These are phyloP conservation scores for Narcine bancroftii DNA, from an alignment of 2,113 vertebrate species.

Conservation along the genomic window DNA sequence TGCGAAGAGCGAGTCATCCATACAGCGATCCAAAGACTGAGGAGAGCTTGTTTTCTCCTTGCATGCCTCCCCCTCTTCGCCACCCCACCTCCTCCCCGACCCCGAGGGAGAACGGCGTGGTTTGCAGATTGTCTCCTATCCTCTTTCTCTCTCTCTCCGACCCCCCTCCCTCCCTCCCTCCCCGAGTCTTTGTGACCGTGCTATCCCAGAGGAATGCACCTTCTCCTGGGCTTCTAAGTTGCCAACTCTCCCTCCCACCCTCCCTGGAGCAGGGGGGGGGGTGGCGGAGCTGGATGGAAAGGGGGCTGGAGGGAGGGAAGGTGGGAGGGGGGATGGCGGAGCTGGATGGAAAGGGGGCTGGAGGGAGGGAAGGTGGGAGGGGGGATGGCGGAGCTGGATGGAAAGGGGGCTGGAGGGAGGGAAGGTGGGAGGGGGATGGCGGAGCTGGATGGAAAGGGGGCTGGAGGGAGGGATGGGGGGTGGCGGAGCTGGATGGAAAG, in stretches of 20 bases:
- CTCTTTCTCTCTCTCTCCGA: no score
- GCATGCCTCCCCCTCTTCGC: rapidly evolving
- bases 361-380: no score
- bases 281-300: no score
- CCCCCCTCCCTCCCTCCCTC: background rate
- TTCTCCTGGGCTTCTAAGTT: conserved; percentile 58
- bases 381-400: no score
- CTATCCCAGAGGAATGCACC: conserved; percentile 64
- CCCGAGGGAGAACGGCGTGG: conserved; percentile 48
- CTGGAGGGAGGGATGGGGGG: conserved; percentile 46
- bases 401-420: conserved; percentile 51
- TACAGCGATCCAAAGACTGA: background rate
- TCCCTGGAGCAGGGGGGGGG: conserved; percentile 45
- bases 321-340: conserved; percentile 47
- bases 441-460: no score
- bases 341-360: no score
- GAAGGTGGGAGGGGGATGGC: conserved; percentile 49
- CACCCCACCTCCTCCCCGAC: conserved; percentile 9
- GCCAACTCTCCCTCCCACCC: conserved; percentile 51
- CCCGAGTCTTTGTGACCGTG: conserved; percentile 49
- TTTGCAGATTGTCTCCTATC: conserved; percentile 58
- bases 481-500: no score
- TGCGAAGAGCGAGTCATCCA: background rate
- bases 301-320: conserved; percentile 42
- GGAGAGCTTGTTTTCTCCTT: background rate